Conservation (phyloP, 2,797 vertebrate species). For the Bucorvus abyssinicus region DNA sequence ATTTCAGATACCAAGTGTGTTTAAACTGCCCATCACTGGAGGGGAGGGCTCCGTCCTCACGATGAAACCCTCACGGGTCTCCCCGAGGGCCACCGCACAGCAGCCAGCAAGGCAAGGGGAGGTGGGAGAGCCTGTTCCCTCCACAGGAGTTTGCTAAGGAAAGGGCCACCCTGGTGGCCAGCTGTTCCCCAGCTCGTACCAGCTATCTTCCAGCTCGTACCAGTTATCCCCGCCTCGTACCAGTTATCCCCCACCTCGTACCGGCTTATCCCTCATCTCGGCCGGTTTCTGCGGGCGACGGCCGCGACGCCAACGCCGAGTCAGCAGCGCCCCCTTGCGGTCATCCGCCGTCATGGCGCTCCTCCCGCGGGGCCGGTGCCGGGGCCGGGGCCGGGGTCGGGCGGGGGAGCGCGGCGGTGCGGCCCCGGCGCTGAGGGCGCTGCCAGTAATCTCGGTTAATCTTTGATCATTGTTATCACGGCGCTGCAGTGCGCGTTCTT, state of each 20-base stretch:
- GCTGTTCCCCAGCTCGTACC: too few relatives aligned
- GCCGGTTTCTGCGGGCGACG: accelerated
- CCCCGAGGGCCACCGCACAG: neutral
- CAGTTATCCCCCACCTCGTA: too few relatives aligned
- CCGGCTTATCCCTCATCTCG: too few relatives aligned
- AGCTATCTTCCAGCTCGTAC: neutral
- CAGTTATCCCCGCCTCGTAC: neutral
- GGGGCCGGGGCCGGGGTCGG: too few relatives aligned
- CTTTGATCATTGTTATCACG: neutral
- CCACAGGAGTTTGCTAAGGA: neutral
- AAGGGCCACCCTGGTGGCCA: accelerated
- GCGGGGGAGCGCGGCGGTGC: too few relatives aligned
- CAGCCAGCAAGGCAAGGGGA: accelerated
- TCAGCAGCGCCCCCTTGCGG: slow-evolving; percentile 32
- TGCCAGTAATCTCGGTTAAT: neutral
- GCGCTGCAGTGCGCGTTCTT: neutral
- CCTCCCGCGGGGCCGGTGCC: neutral
- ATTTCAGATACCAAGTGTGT: accelerated
- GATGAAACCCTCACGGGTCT: accelerated
- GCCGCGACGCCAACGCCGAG: neutral
- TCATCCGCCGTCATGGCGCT: accelerated
- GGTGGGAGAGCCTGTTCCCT: accelerated
- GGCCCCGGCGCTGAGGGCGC: neutral
- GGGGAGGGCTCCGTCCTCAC: neutral
- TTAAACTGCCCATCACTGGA: accelerated